Base-by-base conservation (phyloP, 2,113 vertebrate species). In the Salminus brasiliensis region DNA sequence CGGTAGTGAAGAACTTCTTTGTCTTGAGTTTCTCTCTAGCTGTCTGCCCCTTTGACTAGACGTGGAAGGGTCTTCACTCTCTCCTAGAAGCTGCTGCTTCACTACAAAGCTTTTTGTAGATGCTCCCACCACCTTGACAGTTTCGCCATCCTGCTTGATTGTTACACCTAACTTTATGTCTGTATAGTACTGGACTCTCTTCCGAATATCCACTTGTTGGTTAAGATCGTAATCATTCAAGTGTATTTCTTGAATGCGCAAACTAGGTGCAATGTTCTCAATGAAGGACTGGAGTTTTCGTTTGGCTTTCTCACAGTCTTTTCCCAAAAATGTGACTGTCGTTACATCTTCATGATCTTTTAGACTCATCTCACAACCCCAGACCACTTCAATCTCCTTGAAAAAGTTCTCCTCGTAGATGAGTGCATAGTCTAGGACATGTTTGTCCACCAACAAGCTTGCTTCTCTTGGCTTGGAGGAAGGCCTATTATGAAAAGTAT, bases 231-330 rank as follows among this genome's bases (percentile, higher is more conserved):
- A 3, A 18, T 79, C 21, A 4, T 10, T 60, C 65, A 88, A 77
- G 7, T 13, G 21, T 29, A 93, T 85, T 32, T 88, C 81, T 41
- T 91, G 89, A 0, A 82, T 88, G 79, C 87, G 85, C 0, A 94
- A 72, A 0, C 12, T 71, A 0, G 0, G 4, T 4, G 2, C 43
- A 0, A 88, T 80, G 0, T 74, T 0, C 0, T n/a, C 1, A 53
- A 93, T 60, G 1, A 88, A 4, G 0, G 1, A 18, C 72, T 85
- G 69, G 0, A 92, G 82, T 25, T 83, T n/a, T 0, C 0, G 1
- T 3, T 15, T 13, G 0, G 85, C 88, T 4, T 0, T 5, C 1
- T 29, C n/a, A 0, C 68, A 75, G 13, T 21, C 11, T 1, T 4
- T 74, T 4, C 87, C 89, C 0, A 0, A 29, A 5, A 93, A 30